phyloP scores from a whole-genome alignment of 2,797 vertebrate genomes.

The Pogoniulus pusillus region DNA sequence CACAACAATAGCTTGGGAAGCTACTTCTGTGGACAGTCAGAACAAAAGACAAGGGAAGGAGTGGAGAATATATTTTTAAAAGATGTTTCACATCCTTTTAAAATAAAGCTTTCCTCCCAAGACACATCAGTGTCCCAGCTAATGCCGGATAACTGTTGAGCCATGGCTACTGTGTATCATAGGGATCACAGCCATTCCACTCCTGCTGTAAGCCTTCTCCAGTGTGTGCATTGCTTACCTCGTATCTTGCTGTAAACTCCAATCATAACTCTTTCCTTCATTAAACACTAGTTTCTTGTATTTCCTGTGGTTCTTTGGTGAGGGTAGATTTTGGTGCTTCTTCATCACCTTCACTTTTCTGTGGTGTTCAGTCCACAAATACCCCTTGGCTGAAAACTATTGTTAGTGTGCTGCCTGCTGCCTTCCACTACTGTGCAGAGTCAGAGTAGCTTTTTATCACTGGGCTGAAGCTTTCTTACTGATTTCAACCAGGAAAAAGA shows the following conservation, averaged over 20 bases:
- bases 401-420: neutral
- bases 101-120: neutral
- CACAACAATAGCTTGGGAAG: neutral
- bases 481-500: neutral
- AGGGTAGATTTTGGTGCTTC: neutral
- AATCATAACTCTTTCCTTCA: neutral
- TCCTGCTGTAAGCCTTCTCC: neutral
- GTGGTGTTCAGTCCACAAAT: neutral
- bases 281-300: accelerated
- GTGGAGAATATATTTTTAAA: neutral
- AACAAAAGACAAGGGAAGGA: neutral
- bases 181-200: neutral
- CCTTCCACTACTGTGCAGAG: neutral
- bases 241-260: neutral
- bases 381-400: neutral
- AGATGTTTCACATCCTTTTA: neutral
- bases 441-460: neutral
- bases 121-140: neutral
- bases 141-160: neutral
- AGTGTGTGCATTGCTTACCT: neutral
- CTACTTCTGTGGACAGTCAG: neutral
- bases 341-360: neutral
- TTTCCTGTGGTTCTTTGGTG: neutral
- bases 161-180: neutral
- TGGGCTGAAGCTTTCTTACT: neutral